Evolutionary conservation across 1,140 invertebrate species (phyloP).

Genomic region (Nephila pilipes): DNA sequence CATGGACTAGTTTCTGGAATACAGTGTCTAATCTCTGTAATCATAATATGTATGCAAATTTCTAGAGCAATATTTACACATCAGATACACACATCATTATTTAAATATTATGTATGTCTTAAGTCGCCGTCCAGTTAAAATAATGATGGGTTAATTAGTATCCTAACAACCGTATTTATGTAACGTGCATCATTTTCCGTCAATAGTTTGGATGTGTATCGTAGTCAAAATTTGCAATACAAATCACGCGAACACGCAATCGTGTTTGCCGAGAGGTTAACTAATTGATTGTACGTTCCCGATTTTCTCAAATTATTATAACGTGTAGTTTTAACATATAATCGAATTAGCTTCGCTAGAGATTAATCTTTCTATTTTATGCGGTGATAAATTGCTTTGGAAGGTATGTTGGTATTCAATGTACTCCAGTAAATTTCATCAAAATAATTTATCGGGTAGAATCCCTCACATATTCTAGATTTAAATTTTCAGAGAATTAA

Average conservation of each 20-base stretch:
- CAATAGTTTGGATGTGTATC: neutral
- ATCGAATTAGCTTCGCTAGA: neutral
- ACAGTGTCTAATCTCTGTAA: neutral
- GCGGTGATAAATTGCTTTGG: no score
- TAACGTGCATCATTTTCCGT: neutral
- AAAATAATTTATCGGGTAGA: no score
- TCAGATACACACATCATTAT: neutral
- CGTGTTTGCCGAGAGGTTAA: neutral
- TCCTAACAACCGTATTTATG: neutral
- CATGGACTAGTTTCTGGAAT: neutral
- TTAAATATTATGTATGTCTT: neutral
- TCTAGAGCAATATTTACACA: neutral
- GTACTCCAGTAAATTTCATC: no score
- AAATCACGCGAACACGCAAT: conserved; percentile 15
- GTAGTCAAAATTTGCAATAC: neutral
- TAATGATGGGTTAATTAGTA: neutral
- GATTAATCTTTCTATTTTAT: no score
- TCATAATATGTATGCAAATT: neutral
- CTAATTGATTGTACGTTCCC: neutral
- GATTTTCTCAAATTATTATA: neutral
- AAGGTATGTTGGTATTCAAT: no score
- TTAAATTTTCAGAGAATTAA: no score
- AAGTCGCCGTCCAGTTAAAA: neutral
- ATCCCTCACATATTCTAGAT: no score
- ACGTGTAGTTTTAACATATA: neutral